Percentiles rank a stretch among this genome's conserved stretches.
These are phyloP conservation scores for Tetranychus cinnabarinus DNA, from an alignment of 1,140 invertebrate genomes.

Conservation along the genomic window DNA sequence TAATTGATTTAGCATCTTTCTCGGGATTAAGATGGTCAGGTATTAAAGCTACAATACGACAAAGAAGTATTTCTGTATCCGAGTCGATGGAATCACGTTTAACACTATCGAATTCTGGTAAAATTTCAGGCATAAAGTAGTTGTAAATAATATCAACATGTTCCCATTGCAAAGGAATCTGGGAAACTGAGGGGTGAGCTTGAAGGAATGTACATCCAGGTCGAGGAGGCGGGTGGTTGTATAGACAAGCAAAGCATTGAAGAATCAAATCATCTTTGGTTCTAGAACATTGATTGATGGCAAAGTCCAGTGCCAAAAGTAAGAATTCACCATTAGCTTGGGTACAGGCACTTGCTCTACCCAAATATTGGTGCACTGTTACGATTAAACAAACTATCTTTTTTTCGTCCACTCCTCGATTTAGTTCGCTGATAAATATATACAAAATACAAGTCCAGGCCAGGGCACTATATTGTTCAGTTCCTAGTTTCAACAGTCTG, in stretches of 20 bases:
- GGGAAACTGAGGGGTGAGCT: background rate
- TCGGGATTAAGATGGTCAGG: conserved; percentile 26
- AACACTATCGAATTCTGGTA: conserved; percentile 56
- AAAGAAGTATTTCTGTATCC: conserved; percentile 39
- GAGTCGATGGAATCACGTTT: conserved; percentile 8
- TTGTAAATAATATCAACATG: conserved; percentile 49
- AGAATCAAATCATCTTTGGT: conserved; percentile 4
- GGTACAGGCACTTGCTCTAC: conserved; percentile 3
- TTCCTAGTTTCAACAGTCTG: conserved; percentile 4
- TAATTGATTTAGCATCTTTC: conserved; percentile 12
- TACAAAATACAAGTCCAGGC: conserved; percentile 6
- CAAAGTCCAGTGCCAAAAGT: background rate
- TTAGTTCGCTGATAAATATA: background rate
- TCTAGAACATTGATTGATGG: background rate
- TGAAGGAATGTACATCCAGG: background rate
- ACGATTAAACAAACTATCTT: conserved; percentile 2
- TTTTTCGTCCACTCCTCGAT: background rate
- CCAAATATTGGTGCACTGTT: conserved; percentile 3
- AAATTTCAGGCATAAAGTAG: conserved; percentile 47
- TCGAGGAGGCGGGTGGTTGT: conserved; percentile 1
- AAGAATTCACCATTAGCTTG: conserved; percentile 7
- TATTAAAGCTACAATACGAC: conserved; percentile 43
- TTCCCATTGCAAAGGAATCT: conserved; percentile 40
- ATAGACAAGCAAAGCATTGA: conserved; percentile 7
- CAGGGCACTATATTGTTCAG: background rate